Evolutionary conservation across 2,113 vertebrate genomes (phyloP).

Genomic region (Prionailurus viverrinus): DNA sequence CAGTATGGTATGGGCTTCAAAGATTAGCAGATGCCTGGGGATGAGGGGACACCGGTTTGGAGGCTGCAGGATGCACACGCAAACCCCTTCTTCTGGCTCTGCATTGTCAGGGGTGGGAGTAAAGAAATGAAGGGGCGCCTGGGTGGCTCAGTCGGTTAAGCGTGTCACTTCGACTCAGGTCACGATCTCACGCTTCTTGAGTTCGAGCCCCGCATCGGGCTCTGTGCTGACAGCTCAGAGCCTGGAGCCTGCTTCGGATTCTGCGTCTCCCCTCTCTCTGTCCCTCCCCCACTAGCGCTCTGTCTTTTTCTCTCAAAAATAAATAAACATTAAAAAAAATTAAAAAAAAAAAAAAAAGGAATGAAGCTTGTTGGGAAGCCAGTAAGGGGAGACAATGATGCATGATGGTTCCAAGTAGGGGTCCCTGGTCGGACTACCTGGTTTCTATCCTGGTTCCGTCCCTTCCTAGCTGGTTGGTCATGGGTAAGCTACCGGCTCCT

Average conservation of each 20-base stretch:
- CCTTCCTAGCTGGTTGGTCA: background rate
- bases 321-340: too few species aligned
- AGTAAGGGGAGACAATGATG: background rate
- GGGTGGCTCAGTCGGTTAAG: too few species aligned
- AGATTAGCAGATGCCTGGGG: background rate
- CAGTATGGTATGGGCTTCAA: background rate
- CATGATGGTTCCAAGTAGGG: background rate
- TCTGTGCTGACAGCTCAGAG: too few species aligned
- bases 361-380: background rate
- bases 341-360: background rate
- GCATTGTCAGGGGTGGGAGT: too few species aligned
- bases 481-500: background rate
- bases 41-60: background rate
- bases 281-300: too few species aligned
- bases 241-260: too few species aligned
- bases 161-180: too few species aligned
- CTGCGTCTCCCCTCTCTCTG: too few species aligned
- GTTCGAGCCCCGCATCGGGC: too few species aligned
- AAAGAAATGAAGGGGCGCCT: background rate
- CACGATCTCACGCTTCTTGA: too few species aligned
- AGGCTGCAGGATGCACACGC: rapidly evolving
- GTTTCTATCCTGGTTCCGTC: background rate
- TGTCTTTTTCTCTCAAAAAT: too few species aligned
- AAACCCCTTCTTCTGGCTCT: background rate
- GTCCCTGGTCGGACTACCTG: background rate